Evolutionary conservation across 2,888 invertebrate genomes (phyloP).

Genomic region (Electrophaes corylata): DNA sequence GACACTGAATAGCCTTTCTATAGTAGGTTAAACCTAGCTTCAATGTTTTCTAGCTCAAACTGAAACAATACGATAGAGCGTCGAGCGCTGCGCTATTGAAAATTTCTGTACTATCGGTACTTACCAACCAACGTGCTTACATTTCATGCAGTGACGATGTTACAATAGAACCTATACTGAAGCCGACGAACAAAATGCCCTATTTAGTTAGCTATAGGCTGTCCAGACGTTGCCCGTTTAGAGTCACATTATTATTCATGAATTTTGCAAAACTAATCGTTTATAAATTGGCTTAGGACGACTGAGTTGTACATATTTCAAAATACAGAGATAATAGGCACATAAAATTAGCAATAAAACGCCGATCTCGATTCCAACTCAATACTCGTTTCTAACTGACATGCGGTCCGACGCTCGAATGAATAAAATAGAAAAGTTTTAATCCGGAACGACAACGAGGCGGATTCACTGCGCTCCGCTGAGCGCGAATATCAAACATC

Average conservation of each 20-base stretch:
- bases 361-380: constrained; percentile 6
- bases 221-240: background rate
- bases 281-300: background rate
- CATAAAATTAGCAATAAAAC: background rate
- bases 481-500: constrained; percentile 48
- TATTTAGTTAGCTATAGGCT: too few relatives aligned
- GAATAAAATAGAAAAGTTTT: constrained; percentile 46
- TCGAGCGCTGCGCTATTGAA: constrained; percentile 31
- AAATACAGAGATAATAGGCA: background rate
- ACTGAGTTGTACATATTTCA: background rate
- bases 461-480: constrained; percentile 46
- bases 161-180: background rate
- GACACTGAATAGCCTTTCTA: constrained; percentile 30
- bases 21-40: constrained; percentile 22
- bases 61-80: constrained; percentile 32
- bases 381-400: constrained; percentile 11
- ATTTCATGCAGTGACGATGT: constrained; percentile 15
- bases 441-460: constrained; percentile 43
- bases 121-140: constrained; percentile 5
- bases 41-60: constrained; percentile 29
- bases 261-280: background rate
- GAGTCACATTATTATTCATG: background rate
- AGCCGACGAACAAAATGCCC: too few relatives aligned
- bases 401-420: constrained; percentile 24
- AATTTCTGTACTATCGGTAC: constrained; percentile 27